Conservation (phyloP, 2,888 invertebrate genomes). For the Agonum fuliginosum region DNA sequence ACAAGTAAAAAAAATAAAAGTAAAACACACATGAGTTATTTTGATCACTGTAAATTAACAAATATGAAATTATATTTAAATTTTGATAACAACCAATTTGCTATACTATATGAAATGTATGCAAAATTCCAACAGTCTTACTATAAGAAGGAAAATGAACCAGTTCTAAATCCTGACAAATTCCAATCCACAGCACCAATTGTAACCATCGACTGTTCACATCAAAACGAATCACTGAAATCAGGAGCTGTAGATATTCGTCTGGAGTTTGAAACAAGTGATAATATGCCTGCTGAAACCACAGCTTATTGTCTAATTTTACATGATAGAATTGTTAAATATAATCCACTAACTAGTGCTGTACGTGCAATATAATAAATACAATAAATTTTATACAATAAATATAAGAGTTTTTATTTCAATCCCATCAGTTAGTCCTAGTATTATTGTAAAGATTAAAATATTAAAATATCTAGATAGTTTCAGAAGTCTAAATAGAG, state of each 20-base stretch:
- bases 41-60: conserved; percentile 66
- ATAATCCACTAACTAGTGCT: conserved; percentile 61
- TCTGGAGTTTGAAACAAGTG: conserved; percentile 62
- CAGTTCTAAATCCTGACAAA: conserved; percentile 51
- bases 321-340: conserved; percentile 63
- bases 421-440: too few species aligned
- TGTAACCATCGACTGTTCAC: conserved; percentile 57
- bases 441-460: too few species aligned
- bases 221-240: conserved; percentile 62
- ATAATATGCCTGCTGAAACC: conserved; percentile 62
- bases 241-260: conserved; percentile 62
- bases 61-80: conserved; percentile 68
- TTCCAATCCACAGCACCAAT: conserved; percentile 56
- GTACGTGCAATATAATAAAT: too few species aligned
- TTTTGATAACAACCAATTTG: conserved; percentile 64
- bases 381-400: too few species aligned
- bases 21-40: conserved; percentile 62
- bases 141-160: conserved; percentile 61
- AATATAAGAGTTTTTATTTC: too few species aligned
- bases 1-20: conserved; percentile 67
- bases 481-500: too few species aligned
- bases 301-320: conserved; percentile 65
- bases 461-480: too few species aligned
- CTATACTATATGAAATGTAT: conserved; percentile 65
- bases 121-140: conserved; percentile 64